phyloP scores from a whole-genome alignment of 2,113 vertebrate genomes.

The Machaerirhynchus nigripectus region DNA sequence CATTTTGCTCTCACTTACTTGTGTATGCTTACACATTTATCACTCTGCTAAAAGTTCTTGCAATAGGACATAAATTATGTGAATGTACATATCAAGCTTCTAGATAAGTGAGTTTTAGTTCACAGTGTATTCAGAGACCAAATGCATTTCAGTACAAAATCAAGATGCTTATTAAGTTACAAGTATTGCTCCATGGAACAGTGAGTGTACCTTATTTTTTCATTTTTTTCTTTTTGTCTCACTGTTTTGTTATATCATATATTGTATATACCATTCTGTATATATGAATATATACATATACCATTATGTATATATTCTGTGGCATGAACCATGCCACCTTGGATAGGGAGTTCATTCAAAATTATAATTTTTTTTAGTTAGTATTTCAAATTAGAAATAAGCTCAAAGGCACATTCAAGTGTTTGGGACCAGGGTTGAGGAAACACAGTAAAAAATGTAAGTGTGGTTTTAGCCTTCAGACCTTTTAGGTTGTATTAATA shows the following conservation, averaged over 20 bases:
- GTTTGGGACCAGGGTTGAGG: background rate
- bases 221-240: background rate
- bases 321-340: background rate
- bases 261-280: background rate
- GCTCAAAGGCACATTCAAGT: background rate
- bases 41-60: background rate
- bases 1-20: background rate
- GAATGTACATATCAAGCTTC: background rate
- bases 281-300: background rate
- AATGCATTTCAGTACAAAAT: background rate
- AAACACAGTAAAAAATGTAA: background rate
- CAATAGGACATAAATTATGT: background rate
- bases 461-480: background rate
- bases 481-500: background rate
- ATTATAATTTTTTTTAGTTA: background rate
- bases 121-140: background rate
- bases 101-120: background rate
- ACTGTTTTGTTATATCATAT: background rate
- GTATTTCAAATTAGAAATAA: background rate
- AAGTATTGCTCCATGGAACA: background rate
- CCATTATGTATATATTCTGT: background rate
- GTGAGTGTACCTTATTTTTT: background rate
- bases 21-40: background rate
- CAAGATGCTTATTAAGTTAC: background rate
- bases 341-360: background rate